Evolutionary conservation across 1,140 invertebrate genomes (phyloP).

Genomic region (Solen grandis): DNA sequence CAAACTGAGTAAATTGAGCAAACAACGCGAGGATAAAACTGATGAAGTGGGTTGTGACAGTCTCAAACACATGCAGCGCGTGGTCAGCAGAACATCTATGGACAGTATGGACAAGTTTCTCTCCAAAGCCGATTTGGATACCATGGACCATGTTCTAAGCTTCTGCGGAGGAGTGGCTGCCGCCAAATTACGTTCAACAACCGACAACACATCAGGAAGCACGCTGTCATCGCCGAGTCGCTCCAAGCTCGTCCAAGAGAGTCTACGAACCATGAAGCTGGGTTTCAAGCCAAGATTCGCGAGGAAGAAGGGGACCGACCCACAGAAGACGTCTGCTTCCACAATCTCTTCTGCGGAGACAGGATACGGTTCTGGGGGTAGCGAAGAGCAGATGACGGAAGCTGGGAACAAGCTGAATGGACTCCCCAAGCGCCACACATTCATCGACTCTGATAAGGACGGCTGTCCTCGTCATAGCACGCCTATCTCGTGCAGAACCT

Average conservation of each 20-base stretch:
- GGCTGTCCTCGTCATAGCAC: constrained; percentile 37
- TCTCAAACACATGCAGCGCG: neutral
- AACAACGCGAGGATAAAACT: neutral
- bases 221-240: neutral
- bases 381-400: neutral
- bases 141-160: neutral
- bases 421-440: neutral
- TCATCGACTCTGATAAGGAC: neutral
- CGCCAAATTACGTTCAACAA: neutral
- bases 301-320: neutral
- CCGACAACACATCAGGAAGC: neutral
- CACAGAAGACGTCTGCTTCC: constrained; percentile 9
- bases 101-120: neutral
- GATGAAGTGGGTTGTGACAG: neutral
- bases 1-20: neutral
- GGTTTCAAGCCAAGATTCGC: constrained; percentile 28
- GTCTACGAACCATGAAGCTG: neutral
- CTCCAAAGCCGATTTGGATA: neutral
- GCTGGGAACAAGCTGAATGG: neutral
- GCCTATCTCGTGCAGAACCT: neutral
- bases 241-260: neutral
- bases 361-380: constrained; percentile 21
- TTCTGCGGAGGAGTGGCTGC: neutral
- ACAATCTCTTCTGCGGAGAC: constrained; percentile 43
- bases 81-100: neutral